Conservation (phyloP, 2,113 vertebrate genomes). For the Platycercus adscitus region DNA sequence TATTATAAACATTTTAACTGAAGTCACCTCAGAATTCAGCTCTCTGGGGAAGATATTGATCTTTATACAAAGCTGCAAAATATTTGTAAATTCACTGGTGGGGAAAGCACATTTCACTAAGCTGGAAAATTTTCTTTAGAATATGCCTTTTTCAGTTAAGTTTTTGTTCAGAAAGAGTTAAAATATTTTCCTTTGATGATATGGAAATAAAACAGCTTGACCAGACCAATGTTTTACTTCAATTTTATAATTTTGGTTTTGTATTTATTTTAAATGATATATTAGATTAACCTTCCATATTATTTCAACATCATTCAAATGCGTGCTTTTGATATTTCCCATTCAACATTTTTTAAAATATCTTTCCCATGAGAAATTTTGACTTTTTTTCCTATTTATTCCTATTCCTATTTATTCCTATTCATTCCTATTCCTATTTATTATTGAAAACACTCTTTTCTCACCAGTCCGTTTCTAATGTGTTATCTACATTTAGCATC, state of each 20-base stretch:
- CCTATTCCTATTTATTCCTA: too few species aligned
- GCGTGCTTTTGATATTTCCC: constrained; percentile 12
- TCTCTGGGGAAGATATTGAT: background rate
- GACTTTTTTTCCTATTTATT: background rate
- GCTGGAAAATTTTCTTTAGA: background rate
- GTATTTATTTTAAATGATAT: constrained; percentile 43
- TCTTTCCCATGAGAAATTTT: constrained; percentile 11
- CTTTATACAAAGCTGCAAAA: background rate
- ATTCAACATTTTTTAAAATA: background rate
- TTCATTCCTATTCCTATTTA: background rate
- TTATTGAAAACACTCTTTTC: background rate
- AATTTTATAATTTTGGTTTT: background rate
- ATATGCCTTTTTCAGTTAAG: background rate
- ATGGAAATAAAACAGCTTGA: constrained; percentile 2
- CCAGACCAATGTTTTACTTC: background rate
- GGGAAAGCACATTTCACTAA: background rate
- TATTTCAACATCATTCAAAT: background rate
- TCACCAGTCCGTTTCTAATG: background rate
- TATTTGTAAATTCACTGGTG: background rate
- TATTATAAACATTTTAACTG: background rate
- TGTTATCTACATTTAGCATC: background rate
- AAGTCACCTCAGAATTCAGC: background rate
- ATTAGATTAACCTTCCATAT: constrained; percentile 6
- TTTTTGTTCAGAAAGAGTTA: background rate
- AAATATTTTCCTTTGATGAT: constrained; percentile 17